Conservation (phyloP, 2,888 invertebrate genomes). For the Acanthoscelides obtectus region DNA sequence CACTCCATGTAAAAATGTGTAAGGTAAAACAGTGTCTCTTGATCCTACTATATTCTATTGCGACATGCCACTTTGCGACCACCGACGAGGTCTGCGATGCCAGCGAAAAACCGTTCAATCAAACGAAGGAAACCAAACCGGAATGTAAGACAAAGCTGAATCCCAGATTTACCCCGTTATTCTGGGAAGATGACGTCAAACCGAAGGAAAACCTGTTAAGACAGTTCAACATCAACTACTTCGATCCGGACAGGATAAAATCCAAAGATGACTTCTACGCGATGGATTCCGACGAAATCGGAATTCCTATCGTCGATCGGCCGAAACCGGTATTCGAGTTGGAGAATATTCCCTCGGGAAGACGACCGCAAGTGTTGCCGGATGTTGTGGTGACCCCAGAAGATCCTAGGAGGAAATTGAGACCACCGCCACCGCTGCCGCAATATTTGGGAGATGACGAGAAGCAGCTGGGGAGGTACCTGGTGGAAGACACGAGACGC, state of each 20-base stretch:
- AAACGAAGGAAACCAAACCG: not conserved
- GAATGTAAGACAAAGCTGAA: not conserved
- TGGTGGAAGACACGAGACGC: slow-evolving; percentile 11
- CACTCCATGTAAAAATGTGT: not conserved
- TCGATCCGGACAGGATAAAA: slow-evolving; percentile 10
- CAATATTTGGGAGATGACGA: slow-evolving; percentile 13
- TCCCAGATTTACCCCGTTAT: not conserved
- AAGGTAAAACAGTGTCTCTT: not conserved
- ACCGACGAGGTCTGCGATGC: not conserved
- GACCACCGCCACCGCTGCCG: not conserved
- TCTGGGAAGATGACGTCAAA: not conserved
- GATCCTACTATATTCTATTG: not conserved
- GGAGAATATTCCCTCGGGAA: slow-evolving; percentile 14
- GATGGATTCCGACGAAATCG: slow-evolving; percentile 20
- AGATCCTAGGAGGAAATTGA: not conserved
- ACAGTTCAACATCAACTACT: slow-evolving; percentile 18
- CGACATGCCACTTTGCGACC: not conserved
- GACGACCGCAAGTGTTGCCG: slow-evolving; percentile 17
- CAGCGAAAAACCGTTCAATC: not conserved
- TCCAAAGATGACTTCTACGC: slow-evolving; percentile 15
- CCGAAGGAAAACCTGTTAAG: slow-evolving; percentile 7
- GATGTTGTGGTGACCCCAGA: slow-evolving; percentile 17
- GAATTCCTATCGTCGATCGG: not conserved
- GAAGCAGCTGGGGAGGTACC: slow-evolving; percentile 17
- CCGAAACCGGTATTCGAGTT: slow-evolving; percentile 14